Conservation (phyloP, 2,113 vertebrate species). For the Lepidothrix coronata region DNA sequence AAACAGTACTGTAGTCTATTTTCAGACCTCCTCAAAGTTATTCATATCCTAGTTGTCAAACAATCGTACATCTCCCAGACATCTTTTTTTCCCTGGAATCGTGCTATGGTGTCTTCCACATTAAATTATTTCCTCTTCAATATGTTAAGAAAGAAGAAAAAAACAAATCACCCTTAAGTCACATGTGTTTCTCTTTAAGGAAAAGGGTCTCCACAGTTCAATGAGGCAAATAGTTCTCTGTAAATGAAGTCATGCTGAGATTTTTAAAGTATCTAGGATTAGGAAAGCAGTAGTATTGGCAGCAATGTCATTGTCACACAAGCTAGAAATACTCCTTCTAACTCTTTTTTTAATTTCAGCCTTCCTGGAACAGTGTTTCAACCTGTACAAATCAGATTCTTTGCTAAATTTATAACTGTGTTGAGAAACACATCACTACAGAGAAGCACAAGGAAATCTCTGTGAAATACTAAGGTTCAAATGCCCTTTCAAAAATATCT, state of each 20-base stretch:
- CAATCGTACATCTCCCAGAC: not conserved
- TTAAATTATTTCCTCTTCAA: not conserved
- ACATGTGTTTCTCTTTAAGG: not conserved
- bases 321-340: not conserved
- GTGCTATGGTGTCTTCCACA: not conserved
- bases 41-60: not conserved
- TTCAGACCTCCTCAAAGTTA: constrained; percentile 6
- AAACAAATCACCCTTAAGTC: not conserved
- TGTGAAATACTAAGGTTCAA: not conserved
- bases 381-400: not conserved
- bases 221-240: not conserved
- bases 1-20: not conserved
- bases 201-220: not conserved
- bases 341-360: not conserved
- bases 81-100: not conserved
- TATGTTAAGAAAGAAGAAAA: not conserved
- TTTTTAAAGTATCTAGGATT: constrained; percentile 9
- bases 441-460: not conserved
- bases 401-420: not conserved
- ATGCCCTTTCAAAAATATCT: not conserved
- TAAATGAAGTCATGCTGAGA: not conserved
- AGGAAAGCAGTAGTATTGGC: not conserved
- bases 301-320: not conserved
- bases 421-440: not conserved
- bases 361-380: not conserved